Percentiles rank a stretch among this genome's conserved stretches.
phyloP scores from a whole-genome alignment of 2,113 vertebrate species.

The Triplophysa siluroides region DNA sequence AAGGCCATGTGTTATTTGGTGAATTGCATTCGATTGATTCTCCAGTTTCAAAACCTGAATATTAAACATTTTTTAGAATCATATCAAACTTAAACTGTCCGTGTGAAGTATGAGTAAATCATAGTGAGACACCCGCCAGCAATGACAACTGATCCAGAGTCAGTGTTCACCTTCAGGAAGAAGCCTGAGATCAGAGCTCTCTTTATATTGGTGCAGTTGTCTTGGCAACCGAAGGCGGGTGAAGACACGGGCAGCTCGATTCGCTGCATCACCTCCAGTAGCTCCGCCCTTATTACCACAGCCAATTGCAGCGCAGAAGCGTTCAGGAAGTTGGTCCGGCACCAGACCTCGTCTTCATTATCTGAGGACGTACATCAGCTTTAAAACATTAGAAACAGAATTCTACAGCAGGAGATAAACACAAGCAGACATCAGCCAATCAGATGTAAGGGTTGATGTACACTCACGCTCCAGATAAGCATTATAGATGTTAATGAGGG shows the following conservation, averaged over 20 bases:
- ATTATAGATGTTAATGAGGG: constrained; percentile 84
- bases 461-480: constrained; percentile 83
- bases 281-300: constrained; percentile 79
- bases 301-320: constrained; percentile 80
- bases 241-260: constrained; percentile 92
- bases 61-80: no score
- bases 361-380: constrained; percentile 68
- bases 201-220: constrained; percentile 87
- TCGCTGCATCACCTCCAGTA: constrained; percentile 89
- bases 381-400: no score
- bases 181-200: constrained; percentile 92
- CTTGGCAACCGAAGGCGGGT: constrained; percentile 84
- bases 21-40: no score
- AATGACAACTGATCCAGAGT: neutral
- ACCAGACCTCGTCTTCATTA: constrained; percentile 85
- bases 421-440: no score
- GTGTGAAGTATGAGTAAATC: no score
- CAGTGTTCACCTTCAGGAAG: constrained; percentile 86
- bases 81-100: no score
- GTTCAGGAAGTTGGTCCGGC: constrained; percentile 79
- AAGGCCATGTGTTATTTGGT: no score
- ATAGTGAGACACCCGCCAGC: no score
- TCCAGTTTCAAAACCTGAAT: no score
- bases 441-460: no score
- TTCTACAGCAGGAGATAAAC: no score